Evolutionary conservation across 2,113 vertebrate species (phyloP).

Genomic region (Indicator indicator): DNA sequence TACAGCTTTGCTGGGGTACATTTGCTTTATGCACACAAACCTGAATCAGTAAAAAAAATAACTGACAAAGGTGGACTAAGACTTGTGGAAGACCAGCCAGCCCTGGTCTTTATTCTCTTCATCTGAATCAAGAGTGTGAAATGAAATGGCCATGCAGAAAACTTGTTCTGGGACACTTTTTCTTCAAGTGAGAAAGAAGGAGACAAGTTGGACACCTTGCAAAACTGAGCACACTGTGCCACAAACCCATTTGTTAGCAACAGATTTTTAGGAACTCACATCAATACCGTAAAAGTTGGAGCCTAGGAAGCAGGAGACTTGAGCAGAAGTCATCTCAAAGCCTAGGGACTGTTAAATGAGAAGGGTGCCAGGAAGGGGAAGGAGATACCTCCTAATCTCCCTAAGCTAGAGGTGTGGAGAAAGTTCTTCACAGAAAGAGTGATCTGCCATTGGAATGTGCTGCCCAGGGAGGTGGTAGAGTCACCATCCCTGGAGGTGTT

Average conservation of each 20-base stretch:
- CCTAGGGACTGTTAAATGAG: neutral
- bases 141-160: neutral
- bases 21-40: neutral
- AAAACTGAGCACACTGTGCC: neutral
- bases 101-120: neutral
- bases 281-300: neutral
- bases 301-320: neutral
- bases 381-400: neutral
- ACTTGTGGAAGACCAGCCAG: neutral
- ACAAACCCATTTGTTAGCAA: neutral
- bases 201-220: neutral
- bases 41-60: neutral
- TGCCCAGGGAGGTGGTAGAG: too few species aligned
- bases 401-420: too few species aligned
- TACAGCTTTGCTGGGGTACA: neutral
- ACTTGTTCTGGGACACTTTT: neutral
- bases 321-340: neutral
- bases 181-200: neutral
- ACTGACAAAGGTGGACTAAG: neutral
- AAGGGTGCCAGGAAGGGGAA: neutral
- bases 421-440: too few species aligned
- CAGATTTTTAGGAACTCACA: neutral
- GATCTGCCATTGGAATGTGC: too few species aligned
- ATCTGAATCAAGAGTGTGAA: neutral
- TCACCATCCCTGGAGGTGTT: too few species aligned